phyloP scores from a whole-genome alignment of 2,113 vertebrate genomes.

The Brienomyrus longianalis region DNA sequence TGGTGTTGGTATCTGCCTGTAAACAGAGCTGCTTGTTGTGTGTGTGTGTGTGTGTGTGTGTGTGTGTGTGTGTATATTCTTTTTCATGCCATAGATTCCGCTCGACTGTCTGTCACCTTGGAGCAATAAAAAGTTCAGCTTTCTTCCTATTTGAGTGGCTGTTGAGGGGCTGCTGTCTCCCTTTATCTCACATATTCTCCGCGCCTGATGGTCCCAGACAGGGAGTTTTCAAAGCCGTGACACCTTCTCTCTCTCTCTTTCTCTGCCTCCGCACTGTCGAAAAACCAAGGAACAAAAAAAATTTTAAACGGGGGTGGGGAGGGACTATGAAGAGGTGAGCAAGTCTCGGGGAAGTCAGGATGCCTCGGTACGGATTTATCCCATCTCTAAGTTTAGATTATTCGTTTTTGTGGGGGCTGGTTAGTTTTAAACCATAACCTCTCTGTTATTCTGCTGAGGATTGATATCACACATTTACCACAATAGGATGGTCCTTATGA shows the following conservation, averaged over 20 bases:
- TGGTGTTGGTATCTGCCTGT: neutral
- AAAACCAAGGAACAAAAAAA: neutral
- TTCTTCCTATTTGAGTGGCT: neutral
- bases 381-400: neutral
- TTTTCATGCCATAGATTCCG: neutral
- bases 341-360: neutral
- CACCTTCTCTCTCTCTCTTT: conserved; percentile 2
- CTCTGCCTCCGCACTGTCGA: neutral
- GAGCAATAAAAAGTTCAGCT: neutral
- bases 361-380: neutral
- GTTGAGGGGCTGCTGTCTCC: neutral
- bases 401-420: neutral
- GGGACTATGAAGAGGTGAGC: neutral
- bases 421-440: neutral
- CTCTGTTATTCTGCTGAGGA: neutral
- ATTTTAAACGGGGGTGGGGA: neutral
- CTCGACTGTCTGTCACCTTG: neutral
- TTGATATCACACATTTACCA: neutral
- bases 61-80: neutral
- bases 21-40: neutral
- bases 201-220: conserved; percentile 8
- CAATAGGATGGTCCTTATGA: neutral
- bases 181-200: neutral
- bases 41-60: neutral
- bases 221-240: conserved; percentile 15